Base-by-base conservation (phyloP, 2,113 vertebrate species). In the Dipodomys ordii region DNA sequence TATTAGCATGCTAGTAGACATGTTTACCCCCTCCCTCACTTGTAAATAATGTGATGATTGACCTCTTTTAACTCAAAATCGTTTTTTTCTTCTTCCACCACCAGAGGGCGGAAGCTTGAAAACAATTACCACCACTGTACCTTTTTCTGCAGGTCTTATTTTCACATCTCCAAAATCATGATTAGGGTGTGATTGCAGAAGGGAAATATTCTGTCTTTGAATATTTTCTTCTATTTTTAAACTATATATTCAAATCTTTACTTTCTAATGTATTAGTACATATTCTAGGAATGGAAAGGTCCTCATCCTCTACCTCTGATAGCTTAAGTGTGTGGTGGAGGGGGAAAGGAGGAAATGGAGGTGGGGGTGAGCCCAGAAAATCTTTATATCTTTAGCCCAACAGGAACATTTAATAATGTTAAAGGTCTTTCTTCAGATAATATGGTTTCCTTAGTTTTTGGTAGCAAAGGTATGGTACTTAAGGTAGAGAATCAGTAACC, bases 41-140 rank as follows among this genome's bases (percentile, higher is more conserved):
- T 92, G 53, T 12, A 65, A 91, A 84, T 28, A 57, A 87, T 49
- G 28, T 30, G 28, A 62, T 49, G 3, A 32, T 83, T 53, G 46
- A 86, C 30, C 3, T 6, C 0, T 60, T 88, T 76, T 44, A 68
- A 92, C 3, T 0, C 25, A 71, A 81, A 82, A 32, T 49, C 0
- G 39, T 91, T 92, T 12, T 93, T 46, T 35, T 18, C 15, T 13
- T 57, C 46, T 62, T 35, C 69, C 0, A 76, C 64, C 97, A 96
- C 93, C 71, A 92, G 84, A 82, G 87, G 74, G 92, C 87, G 91
- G 69, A 22, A 39, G 25, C 25, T 89, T 65, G 73, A 83, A 93
- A 92, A 85, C 1, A 53, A 32, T 32, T 53, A 6, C 16, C 1
- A 0, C 3, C 13, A 8, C 1, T 35, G 28, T 3, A 13, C 39